Evolutionary conservation across 2,113 vertebrate species (phyloP).

Genomic region (Apistogramma diplotaenia): DNA sequence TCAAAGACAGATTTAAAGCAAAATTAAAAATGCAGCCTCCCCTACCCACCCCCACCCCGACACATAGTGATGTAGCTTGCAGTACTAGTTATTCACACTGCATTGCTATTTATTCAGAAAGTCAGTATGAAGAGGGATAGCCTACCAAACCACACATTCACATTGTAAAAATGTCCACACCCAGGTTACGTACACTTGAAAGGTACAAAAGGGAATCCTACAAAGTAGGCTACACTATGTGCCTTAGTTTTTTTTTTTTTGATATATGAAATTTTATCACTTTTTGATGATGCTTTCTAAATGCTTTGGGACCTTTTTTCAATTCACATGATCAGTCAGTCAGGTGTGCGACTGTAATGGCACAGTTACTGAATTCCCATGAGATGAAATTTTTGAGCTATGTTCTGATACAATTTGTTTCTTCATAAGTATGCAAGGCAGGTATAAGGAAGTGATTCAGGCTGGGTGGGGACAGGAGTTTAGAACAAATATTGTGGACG

Average conservation of each 20-base stretch:
- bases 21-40: too few species aligned
- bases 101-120: neutral
- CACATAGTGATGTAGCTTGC: neutral
- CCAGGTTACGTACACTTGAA: slow-evolving; percentile 21
- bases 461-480: neutral
- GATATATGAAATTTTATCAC: neutral
- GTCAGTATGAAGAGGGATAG: neutral
- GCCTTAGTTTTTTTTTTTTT: neutral
- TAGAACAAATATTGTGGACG: neutral
- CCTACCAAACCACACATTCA: slow-evolving; percentile 18
- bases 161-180: slow-evolving; percentile 27
- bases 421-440: neutral
- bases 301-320: neutral
- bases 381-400: neutral
- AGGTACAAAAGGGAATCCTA: neutral
- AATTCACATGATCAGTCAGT: neutral
- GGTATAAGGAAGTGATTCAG: neutral
- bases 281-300: neutral
- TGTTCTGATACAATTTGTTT: neutral
- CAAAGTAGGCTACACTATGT: neutral
- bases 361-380: neutral
- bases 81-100: neutral
- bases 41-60: too few species aligned
- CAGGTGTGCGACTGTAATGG: neutral
- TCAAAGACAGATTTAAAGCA: too few species aligned